Percentiles rank a stretch among this genome's conserved stretches.
These are phyloP conservation scores for Ellobius talpinus DNA, from an alignment of 2,113 vertebrate genomes.

Conservation along the genomic window DNA sequence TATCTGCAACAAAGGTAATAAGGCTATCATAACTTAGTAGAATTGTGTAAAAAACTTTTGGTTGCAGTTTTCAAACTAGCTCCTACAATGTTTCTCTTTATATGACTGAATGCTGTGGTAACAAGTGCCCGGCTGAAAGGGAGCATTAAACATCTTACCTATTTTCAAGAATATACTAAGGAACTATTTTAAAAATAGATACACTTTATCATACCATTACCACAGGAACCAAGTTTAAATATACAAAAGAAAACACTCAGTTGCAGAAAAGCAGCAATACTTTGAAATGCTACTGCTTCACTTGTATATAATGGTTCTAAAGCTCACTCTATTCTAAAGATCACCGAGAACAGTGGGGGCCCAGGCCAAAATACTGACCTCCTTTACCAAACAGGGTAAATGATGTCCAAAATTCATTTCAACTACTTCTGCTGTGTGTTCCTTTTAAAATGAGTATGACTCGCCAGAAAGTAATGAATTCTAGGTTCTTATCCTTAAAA, in stretches of 20 bases:
- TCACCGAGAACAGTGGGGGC: not conserved
- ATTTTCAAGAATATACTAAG: not conserved
- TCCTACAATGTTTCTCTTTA: not conserved
- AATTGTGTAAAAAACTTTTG: not conserved
- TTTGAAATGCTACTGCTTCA: not conserved
- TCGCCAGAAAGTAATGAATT: not conserved
- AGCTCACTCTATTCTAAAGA: not conserved
- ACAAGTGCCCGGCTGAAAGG: not conserved
- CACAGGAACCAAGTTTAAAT: constrained; percentile 33
- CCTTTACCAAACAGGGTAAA: not conserved
- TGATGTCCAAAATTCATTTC: not conserved
- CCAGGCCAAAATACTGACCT: no score
- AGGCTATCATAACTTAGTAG: not conserved
- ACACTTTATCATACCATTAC: constrained; percentile 3
- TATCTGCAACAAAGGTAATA: constrained; percentile 37
- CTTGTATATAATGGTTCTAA: not conserved
- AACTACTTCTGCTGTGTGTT: not conserved
- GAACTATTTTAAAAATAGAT: not conserved
- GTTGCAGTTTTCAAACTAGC: constrained; percentile 4
- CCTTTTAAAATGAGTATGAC: not conserved
- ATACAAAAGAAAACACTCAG: not conserved
- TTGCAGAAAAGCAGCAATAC: not conserved
- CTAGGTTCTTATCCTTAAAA: not conserved
- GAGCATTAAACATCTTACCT: not conserved
- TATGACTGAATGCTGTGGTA: not conserved